phyloP scores from a whole-genome alignment of 2,888 invertebrate species.

The Anthrax anthrax region DNA sequence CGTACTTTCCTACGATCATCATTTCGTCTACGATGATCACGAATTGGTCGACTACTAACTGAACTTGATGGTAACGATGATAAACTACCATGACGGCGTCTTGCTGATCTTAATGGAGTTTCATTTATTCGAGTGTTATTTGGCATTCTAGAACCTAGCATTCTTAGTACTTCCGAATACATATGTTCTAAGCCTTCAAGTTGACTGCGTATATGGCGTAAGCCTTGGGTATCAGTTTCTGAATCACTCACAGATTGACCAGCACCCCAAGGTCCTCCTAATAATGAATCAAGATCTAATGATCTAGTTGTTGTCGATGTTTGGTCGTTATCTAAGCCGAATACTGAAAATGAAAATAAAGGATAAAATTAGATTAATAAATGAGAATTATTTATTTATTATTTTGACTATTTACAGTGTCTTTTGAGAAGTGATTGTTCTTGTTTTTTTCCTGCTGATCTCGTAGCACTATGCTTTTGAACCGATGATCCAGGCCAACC shows the following conservation, averaged over 20 bases:
- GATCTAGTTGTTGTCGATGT: constrained; percentile 66
- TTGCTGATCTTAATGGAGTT: constrained; percentile 23
- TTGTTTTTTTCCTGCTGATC: constrained; percentile 14
- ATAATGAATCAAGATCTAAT: constrained; percentile 60
- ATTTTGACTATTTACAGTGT: constrained; percentile 12
- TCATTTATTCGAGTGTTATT: constrained; percentile 7
- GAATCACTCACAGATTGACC: constrained; percentile 48
- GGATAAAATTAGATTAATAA: constrained; percentile 1
- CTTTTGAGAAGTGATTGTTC: constrained; percentile 16
- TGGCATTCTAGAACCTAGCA: constrained; percentile 32
- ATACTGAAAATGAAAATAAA: constrained; percentile 37
- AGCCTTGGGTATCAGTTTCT: constrained; percentile 60
- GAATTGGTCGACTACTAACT: constrained; percentile 60
- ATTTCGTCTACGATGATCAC: constrained; percentile 49
- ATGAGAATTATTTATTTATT: neutral
- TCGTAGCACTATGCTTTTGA: constrained; percentile 12
- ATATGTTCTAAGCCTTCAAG: constrained; percentile 70
- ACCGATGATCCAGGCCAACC: constrained; percentile 16
- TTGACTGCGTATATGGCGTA: constrained; percentile 64
- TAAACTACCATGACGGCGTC: constrained; percentile 62
- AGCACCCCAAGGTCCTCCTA: constrained; percentile 44
- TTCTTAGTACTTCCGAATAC: constrained; percentile 49
- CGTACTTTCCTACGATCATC: constrained; percentile 62
- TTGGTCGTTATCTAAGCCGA: constrained; percentile 58
- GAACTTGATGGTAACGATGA: constrained; percentile 73